A percentile compares a stretch with the other conserved stretches of the same genome.
phyloP scores from a whole-genome alignment of 1,140 invertebrate species.

The Euschistus heros region DNA sequence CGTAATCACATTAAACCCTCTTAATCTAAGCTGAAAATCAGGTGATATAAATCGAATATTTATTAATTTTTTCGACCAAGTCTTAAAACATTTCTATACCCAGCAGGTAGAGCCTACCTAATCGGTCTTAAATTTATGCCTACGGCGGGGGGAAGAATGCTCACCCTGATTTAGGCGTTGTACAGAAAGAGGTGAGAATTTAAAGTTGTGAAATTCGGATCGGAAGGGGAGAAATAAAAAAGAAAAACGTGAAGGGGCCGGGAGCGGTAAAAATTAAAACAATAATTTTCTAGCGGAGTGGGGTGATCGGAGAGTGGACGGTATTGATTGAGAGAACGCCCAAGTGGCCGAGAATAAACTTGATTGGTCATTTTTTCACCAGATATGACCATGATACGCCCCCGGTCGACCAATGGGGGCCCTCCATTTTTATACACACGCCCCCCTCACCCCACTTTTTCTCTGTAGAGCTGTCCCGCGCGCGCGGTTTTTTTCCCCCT shows the following conservation, averaged over 20 bases:
- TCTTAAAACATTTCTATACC: no score
- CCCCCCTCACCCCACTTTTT: not conserved
- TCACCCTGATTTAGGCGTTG: not conserved
- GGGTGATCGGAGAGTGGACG: constrained; percentile 1
- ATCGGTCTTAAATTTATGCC: no score
- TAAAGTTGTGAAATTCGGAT: not conserved
- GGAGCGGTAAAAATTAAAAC: constrained; percentile 21
- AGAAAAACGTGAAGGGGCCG: not conserved
- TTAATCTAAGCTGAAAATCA: no score
- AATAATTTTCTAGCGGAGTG: constrained; percentile 14
- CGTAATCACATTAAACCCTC: no score
- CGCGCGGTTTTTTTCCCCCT: not conserved
- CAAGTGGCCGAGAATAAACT: constrained; percentile 16
- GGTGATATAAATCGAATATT: no score
- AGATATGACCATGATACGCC: constrained; percentile 18
- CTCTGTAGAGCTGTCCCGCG: not conserved
- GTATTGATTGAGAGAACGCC: constrained; percentile 15
- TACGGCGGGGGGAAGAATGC: not conserved
- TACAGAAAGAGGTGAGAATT: constrained; percentile 9
- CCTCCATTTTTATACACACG: constrained; percentile 11
- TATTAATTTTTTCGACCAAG: no score
- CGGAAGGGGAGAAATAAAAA: not conserved
- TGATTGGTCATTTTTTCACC: constrained; percentile 23
- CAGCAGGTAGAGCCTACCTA: no score
- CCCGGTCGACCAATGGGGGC: constrained; percentile 1